Conservation (phyloP, 2,888 invertebrate species). For the Orthosia cruda region DNA sequence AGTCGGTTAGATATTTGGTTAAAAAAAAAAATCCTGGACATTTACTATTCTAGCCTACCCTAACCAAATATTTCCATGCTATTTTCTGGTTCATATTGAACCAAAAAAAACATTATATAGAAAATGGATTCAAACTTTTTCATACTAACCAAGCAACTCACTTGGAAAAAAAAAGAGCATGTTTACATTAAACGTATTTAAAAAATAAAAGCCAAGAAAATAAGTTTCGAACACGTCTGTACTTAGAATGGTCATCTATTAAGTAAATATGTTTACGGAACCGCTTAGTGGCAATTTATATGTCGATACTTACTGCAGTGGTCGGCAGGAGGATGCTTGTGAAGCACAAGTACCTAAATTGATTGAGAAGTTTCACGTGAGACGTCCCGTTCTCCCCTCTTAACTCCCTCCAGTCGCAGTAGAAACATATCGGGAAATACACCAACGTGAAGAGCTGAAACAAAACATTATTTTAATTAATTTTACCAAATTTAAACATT, state of each 20-base stretch:
- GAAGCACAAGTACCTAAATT: slow-evolving; percentile 78
- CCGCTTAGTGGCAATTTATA: slow-evolving; percentile 51
- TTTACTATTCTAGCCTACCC: too few relatives aligned
- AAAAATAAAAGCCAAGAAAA: not conserved
- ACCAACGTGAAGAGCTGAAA: slow-evolving; percentile 80
- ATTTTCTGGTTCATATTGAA: slow-evolving; percentile 6
- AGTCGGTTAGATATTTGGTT: too few relatives aligned
- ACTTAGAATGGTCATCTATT: slow-evolving; percentile 6
- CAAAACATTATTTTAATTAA: slow-evolving; percentile 51
- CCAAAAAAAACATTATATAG: not conserved
- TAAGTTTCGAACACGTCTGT: slow-evolving; percentile 1
- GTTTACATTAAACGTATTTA: not conserved
- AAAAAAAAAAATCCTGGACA: too few relatives aligned
- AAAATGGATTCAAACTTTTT: not conserved
- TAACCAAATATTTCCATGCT: not conserved
- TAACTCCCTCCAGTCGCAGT: slow-evolving; percentile 83
- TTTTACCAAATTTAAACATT: slow-evolving; percentile 17
- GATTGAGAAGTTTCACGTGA: slow-evolving; percentile 77
- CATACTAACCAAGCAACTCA: not conserved
- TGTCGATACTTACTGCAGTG: slow-evolving; percentile 79
- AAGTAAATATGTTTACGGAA: slow-evolving; percentile 36
- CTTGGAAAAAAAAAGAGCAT: too few relatives aligned
- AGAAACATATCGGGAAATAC: slow-evolving; percentile 81
- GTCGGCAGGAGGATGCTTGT: slow-evolving; percentile 82
- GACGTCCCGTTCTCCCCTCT: slow-evolving; percentile 64